Percentiles rank a stretch among this genome's conserved stretches.
Conservation (phyloP, 2,888 invertebrate genomes). For the Oeneis ivallda region DNA sequence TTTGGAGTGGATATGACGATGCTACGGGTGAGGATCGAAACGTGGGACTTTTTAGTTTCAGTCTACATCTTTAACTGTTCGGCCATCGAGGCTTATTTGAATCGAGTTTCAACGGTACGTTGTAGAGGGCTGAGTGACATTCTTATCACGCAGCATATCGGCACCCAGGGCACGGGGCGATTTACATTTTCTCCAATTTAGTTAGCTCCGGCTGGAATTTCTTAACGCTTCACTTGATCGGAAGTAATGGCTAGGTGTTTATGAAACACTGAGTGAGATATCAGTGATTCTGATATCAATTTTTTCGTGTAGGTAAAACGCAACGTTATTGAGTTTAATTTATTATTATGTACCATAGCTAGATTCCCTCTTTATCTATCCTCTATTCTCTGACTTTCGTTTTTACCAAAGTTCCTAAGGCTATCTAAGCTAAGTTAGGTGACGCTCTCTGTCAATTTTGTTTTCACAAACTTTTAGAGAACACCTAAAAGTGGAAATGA, state of each 20-base stretch:
- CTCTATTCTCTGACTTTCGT: too few species aligned
- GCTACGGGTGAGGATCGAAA: too few species aligned
- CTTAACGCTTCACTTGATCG: slow-evolving; percentile 59
- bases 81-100: neutral
- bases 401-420: too few species aligned
- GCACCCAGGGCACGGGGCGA: slow-evolving; percentile 62
- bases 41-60: too few species aligned
- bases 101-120: slow-evolving; percentile 35
- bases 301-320: neutral
- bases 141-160: slow-evolving; percentile 60
- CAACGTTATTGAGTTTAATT: neutral
- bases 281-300: slow-evolving; percentile 1
- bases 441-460: too few species aligned
- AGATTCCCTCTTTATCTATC: too few species aligned
- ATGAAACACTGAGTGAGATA: slow-evolving; percentile 25
- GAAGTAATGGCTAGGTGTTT: slow-evolving; percentile 35
- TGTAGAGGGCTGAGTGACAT: slow-evolving; percentile 46
- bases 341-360: too few species aligned
- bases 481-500: too few species aligned
- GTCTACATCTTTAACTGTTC: too few species aligned
- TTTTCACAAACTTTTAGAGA: too few species aligned
- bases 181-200: slow-evolving; percentile 79
- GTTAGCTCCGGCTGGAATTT: slow-evolving; percentile 62
- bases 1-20: too few species aligned
- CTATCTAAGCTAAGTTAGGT: too few species aligned